Percentiles rank a stretch among this genome's conserved stretches.
These are phyloP conservation scores for Drosophila yooni DNA, from an alignment of 2,888 invertebrate genomes.

Conservation along the genomic window DNA sequence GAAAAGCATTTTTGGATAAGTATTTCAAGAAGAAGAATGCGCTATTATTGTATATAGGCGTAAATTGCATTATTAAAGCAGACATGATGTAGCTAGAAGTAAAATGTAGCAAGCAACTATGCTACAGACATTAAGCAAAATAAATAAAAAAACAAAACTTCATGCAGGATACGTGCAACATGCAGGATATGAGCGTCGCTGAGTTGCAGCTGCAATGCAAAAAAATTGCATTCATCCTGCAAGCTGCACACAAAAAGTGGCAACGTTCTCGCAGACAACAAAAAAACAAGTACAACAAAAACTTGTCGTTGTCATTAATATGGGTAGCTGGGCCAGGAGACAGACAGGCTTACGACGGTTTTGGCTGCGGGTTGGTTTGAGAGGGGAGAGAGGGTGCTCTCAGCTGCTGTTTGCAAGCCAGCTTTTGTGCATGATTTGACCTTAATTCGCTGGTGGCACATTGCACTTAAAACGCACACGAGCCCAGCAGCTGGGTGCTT, in stretches of 20 bases:
- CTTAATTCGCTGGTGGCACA: constrained; percentile 76
- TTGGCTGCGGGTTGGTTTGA: neutral
- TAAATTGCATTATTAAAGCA: neutral
- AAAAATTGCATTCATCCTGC: constrained; percentile 63
- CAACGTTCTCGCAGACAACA: constrained; percentile 51
- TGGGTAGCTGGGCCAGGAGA: constrained; percentile 17
- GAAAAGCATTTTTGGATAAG: neutral
- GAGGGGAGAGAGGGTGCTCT: neutral
- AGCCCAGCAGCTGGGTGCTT: constrained; percentile 3
- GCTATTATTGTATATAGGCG: neutral
- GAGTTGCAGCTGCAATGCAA: constrained; percentile 64
- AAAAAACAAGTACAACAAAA: constrained; percentile 27
- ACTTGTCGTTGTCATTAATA: constrained; percentile 59
- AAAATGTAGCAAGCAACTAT: neutral
- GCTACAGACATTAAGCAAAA: neutral
- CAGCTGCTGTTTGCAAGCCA: neutral
- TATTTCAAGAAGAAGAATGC: neutral
- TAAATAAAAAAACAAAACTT: constrained; percentile 13
- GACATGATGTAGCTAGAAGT: neutral
- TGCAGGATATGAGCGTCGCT: constrained; percentile 69
- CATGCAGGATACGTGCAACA: constrained; percentile 35
- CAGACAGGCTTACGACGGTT: constrained; percentile 26
- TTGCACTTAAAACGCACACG: constrained; percentile 66
- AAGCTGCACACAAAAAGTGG: constrained; percentile 41
- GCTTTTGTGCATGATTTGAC: constrained; percentile 71